Evolutionary conservation across 1,140 invertebrate species (phyloP).

Genomic region (Caenorhabditis remanei): DNA sequence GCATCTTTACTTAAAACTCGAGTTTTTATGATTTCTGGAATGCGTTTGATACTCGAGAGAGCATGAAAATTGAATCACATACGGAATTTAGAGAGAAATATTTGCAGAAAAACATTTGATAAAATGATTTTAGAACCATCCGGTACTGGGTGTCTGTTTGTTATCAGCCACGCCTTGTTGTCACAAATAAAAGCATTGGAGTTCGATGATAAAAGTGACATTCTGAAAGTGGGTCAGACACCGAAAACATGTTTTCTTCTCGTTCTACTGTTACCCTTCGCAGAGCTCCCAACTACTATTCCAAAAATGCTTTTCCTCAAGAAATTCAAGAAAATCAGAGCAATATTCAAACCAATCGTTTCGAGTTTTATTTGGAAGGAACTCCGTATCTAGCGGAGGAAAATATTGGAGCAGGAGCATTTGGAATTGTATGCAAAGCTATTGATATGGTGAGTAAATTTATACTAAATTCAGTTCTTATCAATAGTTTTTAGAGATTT

Average conservation of each 20-base stretch:
- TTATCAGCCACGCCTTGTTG: slow-evolving; percentile 35
- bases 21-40: slow-evolving; percentile 3
- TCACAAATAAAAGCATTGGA: background rate
- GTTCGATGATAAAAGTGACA: slow-evolving; percentile 31
- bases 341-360: background rate
- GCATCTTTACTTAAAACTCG: background rate
- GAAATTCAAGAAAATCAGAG: background rate
- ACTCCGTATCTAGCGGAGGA: slow-evolving; percentile 79
- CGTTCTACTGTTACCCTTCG: background rate
- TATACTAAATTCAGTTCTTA: slow-evolving; percentile 65
- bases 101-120: background rate
- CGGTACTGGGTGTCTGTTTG: slow-evolving; percentile 16
- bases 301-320: slow-evolving; percentile 1
- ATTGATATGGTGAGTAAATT: slow-evolving; percentile 77
- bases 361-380: slow-evolving; percentile 78
- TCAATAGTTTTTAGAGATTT: background rate
- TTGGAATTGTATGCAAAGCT: slow-evolving; percentile 80
- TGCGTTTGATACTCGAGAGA: background rate
- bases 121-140: background rate
- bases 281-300: slow-evolving; percentile 33
- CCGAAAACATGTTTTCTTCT: background rate
- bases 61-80: slow-evolving; percentile 14
- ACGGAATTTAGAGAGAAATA: background rate
- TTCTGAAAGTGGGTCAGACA: background rate
- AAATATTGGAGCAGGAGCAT: slow-evolving; percentile 80